Conservation (phyloP, 2,797 vertebrate genomes). For the Sciurus carolinensis region DNA sequence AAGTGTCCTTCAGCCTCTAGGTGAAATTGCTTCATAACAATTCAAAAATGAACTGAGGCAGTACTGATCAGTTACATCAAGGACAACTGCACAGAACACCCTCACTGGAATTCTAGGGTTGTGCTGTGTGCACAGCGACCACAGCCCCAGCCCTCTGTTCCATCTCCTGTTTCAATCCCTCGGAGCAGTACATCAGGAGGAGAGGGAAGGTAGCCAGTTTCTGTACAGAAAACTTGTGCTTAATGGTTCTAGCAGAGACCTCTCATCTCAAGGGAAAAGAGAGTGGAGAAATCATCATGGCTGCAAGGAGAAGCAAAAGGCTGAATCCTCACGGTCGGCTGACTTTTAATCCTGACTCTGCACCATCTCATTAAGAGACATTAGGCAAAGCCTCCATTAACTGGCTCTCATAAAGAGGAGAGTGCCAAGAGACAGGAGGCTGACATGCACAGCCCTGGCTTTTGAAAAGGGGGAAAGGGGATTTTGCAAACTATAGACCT, state of each 20-base stretch:
- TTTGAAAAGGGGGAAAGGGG: not conserved
- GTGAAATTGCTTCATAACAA: not conserved
- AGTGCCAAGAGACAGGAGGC: not conserved
- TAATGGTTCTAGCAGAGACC: not conserved
- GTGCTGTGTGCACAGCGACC: not conserved
- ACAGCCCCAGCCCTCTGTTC: not conserved
- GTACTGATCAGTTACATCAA: not conserved
- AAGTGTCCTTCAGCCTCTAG: not conserved
- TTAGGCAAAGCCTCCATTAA: conserved; percentile 54
- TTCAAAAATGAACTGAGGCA: not conserved
- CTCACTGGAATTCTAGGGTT: not conserved
- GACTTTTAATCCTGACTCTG: conserved; percentile 29
- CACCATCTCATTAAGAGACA: conserved; percentile 44
- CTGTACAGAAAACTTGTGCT: not conserved
- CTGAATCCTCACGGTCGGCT: not conserved
- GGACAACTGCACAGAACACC: fast-evolving
- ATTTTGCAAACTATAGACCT: conserved; percentile 34
- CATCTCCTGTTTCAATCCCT: not conserved
- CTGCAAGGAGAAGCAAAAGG: conserved; percentile 13
- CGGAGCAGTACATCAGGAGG: not conserved
- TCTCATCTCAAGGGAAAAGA: not conserved
- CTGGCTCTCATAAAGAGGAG: not conserved
- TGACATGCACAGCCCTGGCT: not conserved
- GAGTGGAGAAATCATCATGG: not conserved
- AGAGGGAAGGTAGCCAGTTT: not conserved